These are phyloP conservation scores for Metacarcinus magister DNA, from an alignment of 2,888 invertebrate genomes.

Conservation along the genomic window DNA sequence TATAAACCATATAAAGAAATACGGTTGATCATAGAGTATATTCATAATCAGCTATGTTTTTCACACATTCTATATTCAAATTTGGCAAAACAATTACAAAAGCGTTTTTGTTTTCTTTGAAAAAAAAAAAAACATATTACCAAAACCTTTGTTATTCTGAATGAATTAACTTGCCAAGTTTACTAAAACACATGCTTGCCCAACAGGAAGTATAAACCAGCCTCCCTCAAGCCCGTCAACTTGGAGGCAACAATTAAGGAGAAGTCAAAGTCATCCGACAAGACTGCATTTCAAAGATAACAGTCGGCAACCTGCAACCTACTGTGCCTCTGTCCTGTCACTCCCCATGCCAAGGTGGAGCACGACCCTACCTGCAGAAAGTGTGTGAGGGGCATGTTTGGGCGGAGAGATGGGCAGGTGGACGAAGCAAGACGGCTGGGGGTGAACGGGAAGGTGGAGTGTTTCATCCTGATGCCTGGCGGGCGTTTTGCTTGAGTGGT, in stretches of 20 bases:
- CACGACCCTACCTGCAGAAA: background rate
- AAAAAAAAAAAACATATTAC: too few relatives aligned
- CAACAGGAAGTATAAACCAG: conserved; percentile 63
- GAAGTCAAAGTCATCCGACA: conserved; percentile 27
- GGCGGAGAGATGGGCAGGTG: background rate
- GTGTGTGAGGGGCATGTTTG: background rate
- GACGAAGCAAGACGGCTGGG: background rate
- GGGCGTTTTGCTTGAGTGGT: background rate
- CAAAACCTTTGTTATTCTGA: too few relatives aligned
- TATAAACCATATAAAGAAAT: too few relatives aligned
- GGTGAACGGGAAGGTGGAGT: background rate
- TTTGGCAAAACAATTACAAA: too few relatives aligned
- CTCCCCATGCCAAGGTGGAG: background rate
- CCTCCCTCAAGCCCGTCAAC: conserved; percentile 28
- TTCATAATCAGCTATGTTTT: too few relatives aligned
- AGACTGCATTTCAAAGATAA: conserved; percentile 43
- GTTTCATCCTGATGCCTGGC: background rate
- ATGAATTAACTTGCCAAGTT: too few relatives aligned
- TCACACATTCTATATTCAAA: too few relatives aligned
- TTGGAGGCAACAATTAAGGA: conserved; percentile 47
- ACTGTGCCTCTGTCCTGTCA: background rate
- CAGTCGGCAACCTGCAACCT: conserved; percentile 49
- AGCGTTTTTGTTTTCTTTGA: too few relatives aligned
- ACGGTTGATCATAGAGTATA: too few relatives aligned
- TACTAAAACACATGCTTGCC: too few relatives aligned